These are phyloP conservation scores for Falco peregrinus DNA, from an alignment of 2,797 vertebrate genomes.

Conservation along the genomic window DNA sequence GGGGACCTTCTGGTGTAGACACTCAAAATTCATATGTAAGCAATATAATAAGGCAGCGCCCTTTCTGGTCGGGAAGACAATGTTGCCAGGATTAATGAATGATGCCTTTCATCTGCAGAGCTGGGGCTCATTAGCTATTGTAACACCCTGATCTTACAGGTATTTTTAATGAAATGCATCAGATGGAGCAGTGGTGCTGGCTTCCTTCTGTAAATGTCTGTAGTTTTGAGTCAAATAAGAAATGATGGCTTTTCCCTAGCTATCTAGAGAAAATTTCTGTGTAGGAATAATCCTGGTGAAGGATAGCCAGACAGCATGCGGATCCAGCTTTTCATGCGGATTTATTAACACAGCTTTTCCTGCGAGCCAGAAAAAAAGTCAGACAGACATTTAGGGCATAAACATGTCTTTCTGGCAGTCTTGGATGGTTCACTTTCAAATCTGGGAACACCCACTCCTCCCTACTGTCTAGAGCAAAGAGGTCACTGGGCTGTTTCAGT, in stretches of 20 bases:
- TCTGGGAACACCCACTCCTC: slow-evolving; percentile 28
- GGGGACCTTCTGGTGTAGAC: not conserved
- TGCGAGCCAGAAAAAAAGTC: not conserved
- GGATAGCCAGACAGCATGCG: not conserved
- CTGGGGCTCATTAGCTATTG: not conserved
- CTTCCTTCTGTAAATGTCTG: not conserved
- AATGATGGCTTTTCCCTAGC: not conserved
- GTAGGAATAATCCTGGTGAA: not conserved
- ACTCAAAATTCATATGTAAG: not conserved
- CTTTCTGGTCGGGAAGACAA: not conserved
- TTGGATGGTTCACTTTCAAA: not conserved
- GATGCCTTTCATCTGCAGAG: not conserved
- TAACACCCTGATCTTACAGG: not conserved
- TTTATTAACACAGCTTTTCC: slow-evolving; percentile 43
- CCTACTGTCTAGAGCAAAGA: slow-evolving; percentile 39
- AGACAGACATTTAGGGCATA: slow-evolving; percentile 31
- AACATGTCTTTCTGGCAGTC: slow-evolving; percentile 22
- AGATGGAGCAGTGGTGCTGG: not conserved
- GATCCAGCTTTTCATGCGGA: not conserved
- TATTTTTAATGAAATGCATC: not conserved
- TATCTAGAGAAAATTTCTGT: not conserved
- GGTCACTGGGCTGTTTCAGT: slow-evolving; percentile 8
- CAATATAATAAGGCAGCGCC: not conserved
- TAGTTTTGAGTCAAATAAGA: not conserved
- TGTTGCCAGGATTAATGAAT: not conserved